Percentiles rank a stretch among this genome's conserved stretches.
These are phyloP conservation scores for Forpus xanthops DNA, from an alignment of 2,797 vertebrate genomes.

Conservation along the genomic window DNA sequence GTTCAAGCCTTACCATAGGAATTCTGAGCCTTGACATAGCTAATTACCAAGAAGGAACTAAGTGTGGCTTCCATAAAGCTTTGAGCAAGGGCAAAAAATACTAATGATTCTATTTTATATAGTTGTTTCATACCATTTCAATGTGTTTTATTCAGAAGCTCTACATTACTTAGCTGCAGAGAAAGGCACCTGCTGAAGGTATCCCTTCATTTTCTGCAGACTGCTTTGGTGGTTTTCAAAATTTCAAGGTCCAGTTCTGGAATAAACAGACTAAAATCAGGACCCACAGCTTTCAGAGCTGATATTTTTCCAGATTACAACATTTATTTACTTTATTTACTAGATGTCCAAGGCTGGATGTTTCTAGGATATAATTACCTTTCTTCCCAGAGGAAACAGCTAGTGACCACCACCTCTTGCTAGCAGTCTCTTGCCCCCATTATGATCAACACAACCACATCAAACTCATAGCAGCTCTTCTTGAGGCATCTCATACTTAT, in stretches of 20 bases:
- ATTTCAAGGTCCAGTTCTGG: neutral
- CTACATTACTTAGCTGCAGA: neutral
- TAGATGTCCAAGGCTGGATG: neutral
- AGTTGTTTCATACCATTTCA: neutral
- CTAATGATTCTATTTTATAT: neutral
- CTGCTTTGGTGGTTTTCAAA: neutral
- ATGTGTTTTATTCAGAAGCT: neutral
- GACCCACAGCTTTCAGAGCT: neutral
- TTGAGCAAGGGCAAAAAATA: neutral
- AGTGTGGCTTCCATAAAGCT: neutral
- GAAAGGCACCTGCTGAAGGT: neutral
- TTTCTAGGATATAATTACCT: neutral
- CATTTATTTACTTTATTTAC: neutral
- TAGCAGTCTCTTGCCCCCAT: neutral
- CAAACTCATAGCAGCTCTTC: neutral
- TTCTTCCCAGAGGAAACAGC: neutral
- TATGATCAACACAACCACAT: accelerated
- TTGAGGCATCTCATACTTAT: neutral
- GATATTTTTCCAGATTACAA: neutral
- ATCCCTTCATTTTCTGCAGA: neutral
- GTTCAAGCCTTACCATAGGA: neutral
- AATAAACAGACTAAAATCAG: neutral
- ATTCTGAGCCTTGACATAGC: neutral
- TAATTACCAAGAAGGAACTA: neutral
- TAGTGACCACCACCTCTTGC: neutral